Evolutionary conservation across 2,888 invertebrate species (phyloP).

Genomic region (Periphyllus acericola): DNA sequence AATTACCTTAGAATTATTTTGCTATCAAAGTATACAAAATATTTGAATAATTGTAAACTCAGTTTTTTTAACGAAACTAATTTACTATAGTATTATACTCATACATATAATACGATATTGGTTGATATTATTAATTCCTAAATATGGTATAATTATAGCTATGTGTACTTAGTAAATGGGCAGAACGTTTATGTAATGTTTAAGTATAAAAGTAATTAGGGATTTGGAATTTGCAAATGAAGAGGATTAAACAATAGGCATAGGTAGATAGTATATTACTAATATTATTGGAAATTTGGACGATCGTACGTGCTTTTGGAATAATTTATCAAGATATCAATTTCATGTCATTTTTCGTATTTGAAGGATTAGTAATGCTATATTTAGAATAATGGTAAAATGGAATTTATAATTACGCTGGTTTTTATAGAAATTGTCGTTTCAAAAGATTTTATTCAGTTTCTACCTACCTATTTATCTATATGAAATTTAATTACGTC

Average conservation of each 20-base stretch:
- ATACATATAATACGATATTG: neutral
- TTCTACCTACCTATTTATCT: neutral
- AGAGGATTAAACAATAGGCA: neutral
- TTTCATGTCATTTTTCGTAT: conserved; percentile 32
- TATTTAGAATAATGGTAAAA: conserved; percentile 1
- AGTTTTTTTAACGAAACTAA: too few species aligned
- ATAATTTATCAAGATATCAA: conserved; percentile 30
- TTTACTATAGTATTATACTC: too few species aligned
- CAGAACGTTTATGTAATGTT: neutral
- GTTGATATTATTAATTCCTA: neutral
- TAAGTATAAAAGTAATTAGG: neutral
- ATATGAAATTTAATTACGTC: neutral
- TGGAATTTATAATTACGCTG: neutral
- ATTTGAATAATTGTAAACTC: too few species aligned
- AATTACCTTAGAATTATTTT: too few species aligned
- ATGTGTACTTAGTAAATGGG: neutral
- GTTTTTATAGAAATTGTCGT: neutral
- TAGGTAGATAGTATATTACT: neutral
- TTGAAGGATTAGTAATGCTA: conserved; percentile 14
- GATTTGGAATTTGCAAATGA: conserved; percentile 9
- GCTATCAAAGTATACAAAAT: too few species aligned
- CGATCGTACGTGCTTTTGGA: conserved; percentile 43
- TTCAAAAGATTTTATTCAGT: neutral
- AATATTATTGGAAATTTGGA: conserved; percentile 3
- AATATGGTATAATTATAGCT: neutral